These are phyloP conservation scores for Acanthiza pusilla DNA, from an alignment of 2,797 vertebrate species.

Conservation along the genomic window DNA sequence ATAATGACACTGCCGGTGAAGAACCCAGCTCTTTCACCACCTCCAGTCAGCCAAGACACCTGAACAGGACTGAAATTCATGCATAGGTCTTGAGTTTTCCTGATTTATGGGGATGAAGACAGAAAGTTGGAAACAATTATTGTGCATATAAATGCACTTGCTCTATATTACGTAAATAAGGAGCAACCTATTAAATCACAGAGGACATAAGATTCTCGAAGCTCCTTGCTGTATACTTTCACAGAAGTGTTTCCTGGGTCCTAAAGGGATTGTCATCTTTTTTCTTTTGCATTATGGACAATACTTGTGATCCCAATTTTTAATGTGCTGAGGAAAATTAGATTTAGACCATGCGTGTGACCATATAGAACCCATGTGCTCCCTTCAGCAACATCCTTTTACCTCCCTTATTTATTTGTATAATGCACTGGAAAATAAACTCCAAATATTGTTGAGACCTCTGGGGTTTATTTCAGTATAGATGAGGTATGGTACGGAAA, in stretches of 20 bases:
- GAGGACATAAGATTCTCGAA: not conserved
- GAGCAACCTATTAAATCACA: not conserved
- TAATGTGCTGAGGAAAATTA: not conserved
- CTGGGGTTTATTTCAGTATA: not conserved
- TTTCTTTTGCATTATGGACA: not conserved
- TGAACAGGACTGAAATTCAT: not conserved
- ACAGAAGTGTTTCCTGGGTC: not conserved
- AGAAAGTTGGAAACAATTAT: not conserved
- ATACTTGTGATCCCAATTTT: rapidly evolving
- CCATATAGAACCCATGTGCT: not conserved
- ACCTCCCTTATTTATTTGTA: not conserved
- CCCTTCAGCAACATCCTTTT: not conserved
- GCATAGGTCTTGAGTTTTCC: not conserved
- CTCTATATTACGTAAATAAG: not conserved
- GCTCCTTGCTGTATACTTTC: not conserved
- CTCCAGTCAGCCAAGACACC: not conserved
- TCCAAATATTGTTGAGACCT: not conserved
- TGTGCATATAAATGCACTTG: not conserved
- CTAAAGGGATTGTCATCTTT: not conserved
- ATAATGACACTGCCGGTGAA: not conserved
- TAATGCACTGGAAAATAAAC: not conserved
- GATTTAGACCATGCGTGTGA: not conserved
- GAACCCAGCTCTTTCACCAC: not conserved
- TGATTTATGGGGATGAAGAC: not conserved
- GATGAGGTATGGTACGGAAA: not conserved